These are phyloP conservation scores for Pollenia amentaria DNA, from an alignment of 2,888 invertebrate species.

Conservation along the genomic window DNA sequence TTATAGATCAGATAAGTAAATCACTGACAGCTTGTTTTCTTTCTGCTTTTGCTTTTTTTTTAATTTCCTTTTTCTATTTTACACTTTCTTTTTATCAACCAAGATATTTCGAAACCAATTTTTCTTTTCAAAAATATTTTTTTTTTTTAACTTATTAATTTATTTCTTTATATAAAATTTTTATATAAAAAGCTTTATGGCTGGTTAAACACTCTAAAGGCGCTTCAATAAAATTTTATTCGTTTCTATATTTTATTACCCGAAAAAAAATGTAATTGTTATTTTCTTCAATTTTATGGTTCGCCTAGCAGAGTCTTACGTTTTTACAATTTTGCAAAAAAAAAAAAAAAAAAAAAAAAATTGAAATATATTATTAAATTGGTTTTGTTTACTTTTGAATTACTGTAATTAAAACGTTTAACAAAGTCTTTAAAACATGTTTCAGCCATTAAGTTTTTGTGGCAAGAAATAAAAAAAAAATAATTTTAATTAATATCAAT, in stretches of 20 bases:
- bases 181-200: background rate
- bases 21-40: no score
- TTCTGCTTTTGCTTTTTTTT: no score
- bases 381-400: constrained; percentile 49
- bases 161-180: background rate
- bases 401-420: constrained; percentile 46
- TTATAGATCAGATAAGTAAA: no score
- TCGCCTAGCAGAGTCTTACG: background rate
- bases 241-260: constrained; percentile 4
- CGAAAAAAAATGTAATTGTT: constrained; percentile 22
- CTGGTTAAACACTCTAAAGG: background rate
- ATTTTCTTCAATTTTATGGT: constrained; percentile 42
- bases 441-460: background rate
- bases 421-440: constrained; percentile 41
- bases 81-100: no score
- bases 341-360: constrained; percentile 6
- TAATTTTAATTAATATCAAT: constrained; percentile 40
- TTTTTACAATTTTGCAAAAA: no score
- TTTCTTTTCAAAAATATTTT: no score
- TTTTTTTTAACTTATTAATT: no score
- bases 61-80: no score
- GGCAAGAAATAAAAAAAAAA: background rate
- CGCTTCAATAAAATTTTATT: background rate
- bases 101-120: no score
- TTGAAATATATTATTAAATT: constrained; percentile 5